These are phyloP conservation scores for Pristionchus pacificus DNA, from an alignment of 1,140 invertebrate genomes.

Conservation along the genomic window DNA sequence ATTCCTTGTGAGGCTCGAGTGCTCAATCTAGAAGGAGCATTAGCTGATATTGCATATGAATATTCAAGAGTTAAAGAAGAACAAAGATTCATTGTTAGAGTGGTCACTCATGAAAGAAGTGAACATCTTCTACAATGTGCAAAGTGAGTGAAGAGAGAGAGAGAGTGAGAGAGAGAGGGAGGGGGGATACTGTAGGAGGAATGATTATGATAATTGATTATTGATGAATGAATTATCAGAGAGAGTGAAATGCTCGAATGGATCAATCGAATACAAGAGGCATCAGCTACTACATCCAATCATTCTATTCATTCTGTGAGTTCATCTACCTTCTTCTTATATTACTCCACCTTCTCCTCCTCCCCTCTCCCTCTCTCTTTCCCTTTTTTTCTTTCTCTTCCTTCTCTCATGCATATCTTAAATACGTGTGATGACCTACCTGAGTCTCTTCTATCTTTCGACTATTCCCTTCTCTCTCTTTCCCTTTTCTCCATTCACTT, in stretches of 20 bases:
- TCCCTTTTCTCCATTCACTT: slow-evolving; percentile 11
- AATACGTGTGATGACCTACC: too few relatives aligned
- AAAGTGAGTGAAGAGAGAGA: too few relatives aligned
- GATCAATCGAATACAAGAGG: background rate
- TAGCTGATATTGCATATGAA: background rate
- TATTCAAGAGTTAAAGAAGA: background rate
- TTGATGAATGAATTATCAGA: too few relatives aligned
- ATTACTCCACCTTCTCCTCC: background rate
- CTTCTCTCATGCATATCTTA: too few relatives aligned
- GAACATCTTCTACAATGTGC: background rate
- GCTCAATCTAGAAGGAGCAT: background rate
- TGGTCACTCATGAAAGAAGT: background rate
- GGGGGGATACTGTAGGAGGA: background rate
- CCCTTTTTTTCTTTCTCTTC: background rate
- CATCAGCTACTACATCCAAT: background rate
- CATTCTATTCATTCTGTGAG: background rate
- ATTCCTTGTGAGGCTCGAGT: background rate
- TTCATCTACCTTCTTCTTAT: background rate
- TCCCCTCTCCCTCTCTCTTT: background rate
- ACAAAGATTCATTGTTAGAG: background rate
- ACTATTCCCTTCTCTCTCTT: background rate
- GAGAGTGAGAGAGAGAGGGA: too few relatives aligned
- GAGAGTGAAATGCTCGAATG: background rate
- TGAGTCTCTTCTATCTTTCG: too few relatives aligned
- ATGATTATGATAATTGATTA: background rate